These are phyloP conservation scores for Alethe castanea DNA, from an alignment of 2,113 vertebrate genomes.

Conservation along the genomic window DNA sequence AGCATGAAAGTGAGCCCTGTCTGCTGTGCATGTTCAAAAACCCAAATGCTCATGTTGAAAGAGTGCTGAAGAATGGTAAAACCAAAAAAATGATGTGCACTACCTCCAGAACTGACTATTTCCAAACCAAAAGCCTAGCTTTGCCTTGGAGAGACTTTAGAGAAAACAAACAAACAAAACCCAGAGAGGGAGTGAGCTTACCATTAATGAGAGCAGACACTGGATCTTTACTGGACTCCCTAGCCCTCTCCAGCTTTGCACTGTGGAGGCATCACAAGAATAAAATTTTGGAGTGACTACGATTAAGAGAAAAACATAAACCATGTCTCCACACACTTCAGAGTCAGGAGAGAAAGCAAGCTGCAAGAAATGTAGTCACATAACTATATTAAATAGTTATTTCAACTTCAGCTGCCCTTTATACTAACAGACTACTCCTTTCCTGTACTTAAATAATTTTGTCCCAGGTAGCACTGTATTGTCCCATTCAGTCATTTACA, in stretches of 20 bases:
- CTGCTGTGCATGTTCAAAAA: background rate
- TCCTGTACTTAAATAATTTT: background rate
- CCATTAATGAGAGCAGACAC: background rate
- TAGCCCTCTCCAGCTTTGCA: background rate
- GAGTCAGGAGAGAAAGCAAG: background rate
- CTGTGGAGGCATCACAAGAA: background rate
- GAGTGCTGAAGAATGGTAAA: background rate
- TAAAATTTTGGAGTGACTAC: background rate
- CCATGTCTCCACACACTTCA: background rate
- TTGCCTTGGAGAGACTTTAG: background rate
- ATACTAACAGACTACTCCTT: background rate
- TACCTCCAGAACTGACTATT: background rate
- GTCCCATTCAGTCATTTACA: background rate
- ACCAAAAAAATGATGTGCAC: background rate
- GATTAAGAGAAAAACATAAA: background rate
- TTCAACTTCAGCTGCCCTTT: background rate
- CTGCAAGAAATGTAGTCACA: background rate
- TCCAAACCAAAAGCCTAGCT: background rate
- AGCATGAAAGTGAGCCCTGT: background rate
- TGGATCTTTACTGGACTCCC: background rate
- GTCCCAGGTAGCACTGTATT: fast-evolving
- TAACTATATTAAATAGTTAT: background rate
- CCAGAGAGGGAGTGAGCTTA: background rate
- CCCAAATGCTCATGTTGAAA: background rate
- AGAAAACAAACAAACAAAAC: background rate